Conservation (phyloP, 2,797 vertebrate species). For the Onychomys torridus region DNA sequence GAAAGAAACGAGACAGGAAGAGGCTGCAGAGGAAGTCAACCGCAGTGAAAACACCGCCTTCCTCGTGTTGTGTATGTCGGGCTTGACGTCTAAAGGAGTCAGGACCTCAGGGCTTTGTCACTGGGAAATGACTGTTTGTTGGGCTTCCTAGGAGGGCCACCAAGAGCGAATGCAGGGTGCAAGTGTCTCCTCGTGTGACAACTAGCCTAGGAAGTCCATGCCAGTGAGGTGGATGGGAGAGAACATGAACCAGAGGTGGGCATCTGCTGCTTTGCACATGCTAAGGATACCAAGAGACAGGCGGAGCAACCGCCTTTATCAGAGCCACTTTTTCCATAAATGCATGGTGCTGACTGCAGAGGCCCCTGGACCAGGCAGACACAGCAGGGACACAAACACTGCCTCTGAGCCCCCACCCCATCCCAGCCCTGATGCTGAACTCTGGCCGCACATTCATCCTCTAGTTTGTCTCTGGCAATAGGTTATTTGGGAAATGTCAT, state of each 20-base stretch:
- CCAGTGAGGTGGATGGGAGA: accelerated
- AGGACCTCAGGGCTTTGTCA: not conserved
- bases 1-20: not conserved
- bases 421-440: no score
- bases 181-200: not conserved
- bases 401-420: no score
- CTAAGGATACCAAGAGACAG: not conserved
- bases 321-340: not conserved
- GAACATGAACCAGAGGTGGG: not conserved
- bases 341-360: not conserved
- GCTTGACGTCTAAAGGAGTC: not conserved
- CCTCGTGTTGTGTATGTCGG: accelerated
- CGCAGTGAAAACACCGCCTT: not conserved
- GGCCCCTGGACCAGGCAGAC: not conserved
- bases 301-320: accelerated
- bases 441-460: no score
- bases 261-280: not conserved
- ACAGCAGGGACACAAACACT: accelerated
- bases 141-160: not conserved
- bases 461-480: not conserved
- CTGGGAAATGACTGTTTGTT: not conserved
- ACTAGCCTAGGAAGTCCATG: not conserved
- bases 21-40: not conserved
- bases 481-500: not conserved
- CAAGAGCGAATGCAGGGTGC: not conserved